Evolutionary conservation across 1,140 invertebrate species (phyloP).

Genomic region (Nixonia krombeini): DNA sequence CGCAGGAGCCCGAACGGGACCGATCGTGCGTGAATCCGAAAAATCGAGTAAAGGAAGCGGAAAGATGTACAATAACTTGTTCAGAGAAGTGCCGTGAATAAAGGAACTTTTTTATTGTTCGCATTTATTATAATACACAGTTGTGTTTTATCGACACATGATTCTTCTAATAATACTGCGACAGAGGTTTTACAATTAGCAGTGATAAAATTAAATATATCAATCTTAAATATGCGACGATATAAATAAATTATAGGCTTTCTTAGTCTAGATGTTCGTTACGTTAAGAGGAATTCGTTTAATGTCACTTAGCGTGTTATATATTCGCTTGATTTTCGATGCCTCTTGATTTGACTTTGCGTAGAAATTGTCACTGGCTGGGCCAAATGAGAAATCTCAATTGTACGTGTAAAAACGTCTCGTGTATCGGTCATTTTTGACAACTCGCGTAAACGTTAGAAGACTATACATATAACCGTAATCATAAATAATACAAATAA

Average conservation of each 20-base stretch:
- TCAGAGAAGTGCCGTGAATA: conserved; percentile 46
- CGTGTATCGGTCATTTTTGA: too few species aligned
- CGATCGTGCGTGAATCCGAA: conserved; percentile 43
- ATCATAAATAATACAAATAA: too few species aligned
- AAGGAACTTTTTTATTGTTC: conserved; percentile 71
- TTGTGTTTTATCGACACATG: conserved; percentile 44
- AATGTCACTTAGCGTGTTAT: not conserved
- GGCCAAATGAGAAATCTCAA: too few species aligned
- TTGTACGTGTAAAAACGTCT: too few species aligned
- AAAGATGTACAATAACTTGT: conserved; percentile 25
- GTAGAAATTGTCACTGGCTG: not conserved
- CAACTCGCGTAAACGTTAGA: too few species aligned
- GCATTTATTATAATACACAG: conserved; percentile 61
- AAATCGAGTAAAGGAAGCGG: conserved; percentile 30
- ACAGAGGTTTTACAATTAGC: conserved; percentile 64
- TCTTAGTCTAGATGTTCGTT: conserved; percentile 43
- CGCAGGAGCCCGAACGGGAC: conserved; percentile 32
- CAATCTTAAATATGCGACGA: conserved; percentile 60
- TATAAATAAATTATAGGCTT: conserved; percentile 66
- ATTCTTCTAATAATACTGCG: conserved; percentile 68
- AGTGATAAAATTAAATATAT: conserved; percentile 61
- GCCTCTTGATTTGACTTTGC: not conserved
- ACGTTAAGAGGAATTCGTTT: conserved; percentile 24
- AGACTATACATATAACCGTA: too few species aligned
- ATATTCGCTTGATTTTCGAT: not conserved